Evolutionary conservation across 2,113 vertebrate genomes (phyloP).

Genomic region (Atlantisia rogersi): DNA sequence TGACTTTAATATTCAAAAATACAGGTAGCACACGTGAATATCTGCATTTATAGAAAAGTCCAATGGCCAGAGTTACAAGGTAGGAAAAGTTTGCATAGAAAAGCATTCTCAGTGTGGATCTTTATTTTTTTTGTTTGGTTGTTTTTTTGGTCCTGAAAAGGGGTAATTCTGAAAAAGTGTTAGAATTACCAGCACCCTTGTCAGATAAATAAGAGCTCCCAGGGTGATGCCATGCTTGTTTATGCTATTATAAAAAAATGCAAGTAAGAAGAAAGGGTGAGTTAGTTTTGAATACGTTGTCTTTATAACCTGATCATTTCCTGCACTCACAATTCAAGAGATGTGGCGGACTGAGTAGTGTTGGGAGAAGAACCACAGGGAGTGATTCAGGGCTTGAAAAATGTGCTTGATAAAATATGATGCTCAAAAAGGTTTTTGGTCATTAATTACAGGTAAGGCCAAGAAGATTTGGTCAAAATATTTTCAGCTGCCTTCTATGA

Average conservation of each 20-base stretch:
- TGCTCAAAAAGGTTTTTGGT: background rate
- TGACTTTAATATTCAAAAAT: background rate
- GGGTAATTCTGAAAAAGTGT: background rate
- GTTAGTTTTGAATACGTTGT: background rate
- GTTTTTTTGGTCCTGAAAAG: background rate
- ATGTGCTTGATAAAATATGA: rapidly evolving
- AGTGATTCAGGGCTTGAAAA: background rate
- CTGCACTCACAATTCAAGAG: background rate
- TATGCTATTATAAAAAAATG: background rate
- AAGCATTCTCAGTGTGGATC: background rate
- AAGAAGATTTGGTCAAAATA: background rate
- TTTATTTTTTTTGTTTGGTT: no score
- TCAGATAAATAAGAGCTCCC: background rate
- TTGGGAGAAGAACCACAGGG: background rate
- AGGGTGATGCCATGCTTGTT: background rate
- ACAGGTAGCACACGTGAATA: background rate
- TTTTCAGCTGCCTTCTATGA: background rate
- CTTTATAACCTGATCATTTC: background rate
- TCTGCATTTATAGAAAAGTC: background rate
- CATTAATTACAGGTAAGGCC: background rate
- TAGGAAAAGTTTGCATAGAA: background rate
- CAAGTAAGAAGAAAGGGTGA: background rate
- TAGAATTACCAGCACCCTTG: background rate
- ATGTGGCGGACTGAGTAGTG: background rate
- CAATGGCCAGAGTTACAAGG: background rate